Base-by-base conservation (phyloP, 2,113 vertebrate species). In the Caracal caracal region DNA sequence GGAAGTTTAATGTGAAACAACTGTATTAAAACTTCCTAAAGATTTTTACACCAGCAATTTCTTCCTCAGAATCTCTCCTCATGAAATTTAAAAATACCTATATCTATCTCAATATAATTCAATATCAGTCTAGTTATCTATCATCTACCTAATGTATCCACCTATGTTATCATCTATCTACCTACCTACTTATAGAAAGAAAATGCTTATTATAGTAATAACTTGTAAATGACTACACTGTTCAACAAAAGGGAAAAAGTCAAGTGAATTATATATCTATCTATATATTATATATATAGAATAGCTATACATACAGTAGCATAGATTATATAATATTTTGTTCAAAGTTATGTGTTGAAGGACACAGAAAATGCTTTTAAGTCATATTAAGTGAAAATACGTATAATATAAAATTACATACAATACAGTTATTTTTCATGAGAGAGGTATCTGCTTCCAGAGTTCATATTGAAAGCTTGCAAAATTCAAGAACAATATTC, bases 281-380 rank as follows among this genome's bases (percentile, higher is more conserved):
- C 75, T 61, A n/a, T 16, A 9, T 94, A 91, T 82, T 37, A 19
- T 12, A 56, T 19, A 56, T 56, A 51, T 16, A 51, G 12, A 51
- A 56, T 19, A 56, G 17, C 5, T 16, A 51, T 13, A 51, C 51
- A 16, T 51, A 59, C 56, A 59, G 56, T 59, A 20, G 20, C 22
- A 59, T 24, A 8, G 53, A 65, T 84, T 61, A 37, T 10, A 11
- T 94, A 91, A 82, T n/a, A 19, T 10, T 51, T 26, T 43, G 13
- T 56, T 97, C 88, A 73, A 68, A 83, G 71, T 82, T 82, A 78
- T 66, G 2, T 56, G 66, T 88, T 88, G 61, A 95, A 85, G n/a
- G 17, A 63, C 6, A 61, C 22, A 0, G 6, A 79, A 83, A 65
- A 63, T 47, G 0, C 12, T 78, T 89, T 88, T 33, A 90, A 84